A percentile compares a stretch with the other conserved stretches of the same genome.
phyloP scores from a whole-genome alignment of 30 jellyfish, hydroid and myxozoan species.

The Chrysaora quinquecirrha region DNA sequence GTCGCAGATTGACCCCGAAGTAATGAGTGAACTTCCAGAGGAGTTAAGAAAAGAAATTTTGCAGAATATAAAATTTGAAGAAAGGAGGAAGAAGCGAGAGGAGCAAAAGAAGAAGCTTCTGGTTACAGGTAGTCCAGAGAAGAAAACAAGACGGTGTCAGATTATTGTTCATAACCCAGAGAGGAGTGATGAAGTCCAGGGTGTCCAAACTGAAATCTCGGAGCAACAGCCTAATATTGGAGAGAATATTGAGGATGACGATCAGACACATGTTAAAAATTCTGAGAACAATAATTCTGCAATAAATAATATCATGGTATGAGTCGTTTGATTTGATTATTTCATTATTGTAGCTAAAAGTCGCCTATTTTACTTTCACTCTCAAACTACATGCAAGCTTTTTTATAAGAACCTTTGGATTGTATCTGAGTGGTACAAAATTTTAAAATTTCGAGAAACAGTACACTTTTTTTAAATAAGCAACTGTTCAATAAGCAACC shows the following conservation, averaged over 20 bases:
- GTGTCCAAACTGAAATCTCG: slow-evolving; percentile 4
- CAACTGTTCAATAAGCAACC: no score
- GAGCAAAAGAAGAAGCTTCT: not conserved
- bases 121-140: not conserved
- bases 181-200: no score
- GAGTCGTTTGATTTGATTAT: no score
- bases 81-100: not conserved
- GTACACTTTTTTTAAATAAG: no score
- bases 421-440: no score
- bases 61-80: slow-evolving; percentile 12
- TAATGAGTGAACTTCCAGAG: slow-evolving; percentile 72
- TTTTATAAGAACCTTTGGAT: no score
- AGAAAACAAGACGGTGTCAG: not conserved
- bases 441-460: no score
- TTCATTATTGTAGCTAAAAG: no score
- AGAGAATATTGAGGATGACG: not conserved
- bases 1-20: slow-evolving; percentile 77
- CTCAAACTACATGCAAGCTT: no score
- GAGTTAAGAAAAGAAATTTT: slow-evolving; percentile 62
- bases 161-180: not conserved
- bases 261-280: not conserved
- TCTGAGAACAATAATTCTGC: not conserved
- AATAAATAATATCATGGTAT: not conserved
- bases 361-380: no score
- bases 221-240: not conserved